A percentile compares a stretch with the other conserved stretches of the same genome.
These are phyloP conservation scores for Fragum fragum DNA, from an alignment of 2,888 invertebrate genomes.

Conservation along the genomic window DNA sequence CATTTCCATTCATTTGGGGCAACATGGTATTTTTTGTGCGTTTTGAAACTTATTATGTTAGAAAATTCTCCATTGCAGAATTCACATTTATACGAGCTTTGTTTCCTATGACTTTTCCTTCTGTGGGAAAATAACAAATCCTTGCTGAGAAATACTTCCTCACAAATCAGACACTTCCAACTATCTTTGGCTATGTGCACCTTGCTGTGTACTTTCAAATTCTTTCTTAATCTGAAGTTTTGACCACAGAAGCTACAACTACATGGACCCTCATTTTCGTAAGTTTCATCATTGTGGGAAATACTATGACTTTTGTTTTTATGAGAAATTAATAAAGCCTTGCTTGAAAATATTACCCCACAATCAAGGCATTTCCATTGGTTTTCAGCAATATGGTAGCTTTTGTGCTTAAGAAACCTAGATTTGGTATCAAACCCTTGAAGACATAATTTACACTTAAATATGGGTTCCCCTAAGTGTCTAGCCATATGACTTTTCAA, in stretches of 20 bases:
- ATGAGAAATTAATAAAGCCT: neutral
- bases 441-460: neutral
- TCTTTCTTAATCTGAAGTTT: neutral
- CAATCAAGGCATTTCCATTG: neutral
- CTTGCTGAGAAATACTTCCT: no score
- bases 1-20: no score
- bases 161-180: no score
- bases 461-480: neutral
- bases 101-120: no score
- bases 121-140: no score
- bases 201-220: neutral
- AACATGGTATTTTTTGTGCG: no score
- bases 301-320: neutral
- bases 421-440: neutral
- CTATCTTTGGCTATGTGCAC: neutral
- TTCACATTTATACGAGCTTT: no score
- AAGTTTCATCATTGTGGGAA: no score
- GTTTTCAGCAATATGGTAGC: neutral
- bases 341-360: neutral
- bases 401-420: neutral
- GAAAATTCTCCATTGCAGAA: no score
- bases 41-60: no score
- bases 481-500: neutral
- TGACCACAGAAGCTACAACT: neutral
- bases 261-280: neutral